These are phyloP conservation scores for Antechinus flavipes DNA, from an alignment of 2,113 vertebrate genomes.

Conservation along the genomic window DNA sequence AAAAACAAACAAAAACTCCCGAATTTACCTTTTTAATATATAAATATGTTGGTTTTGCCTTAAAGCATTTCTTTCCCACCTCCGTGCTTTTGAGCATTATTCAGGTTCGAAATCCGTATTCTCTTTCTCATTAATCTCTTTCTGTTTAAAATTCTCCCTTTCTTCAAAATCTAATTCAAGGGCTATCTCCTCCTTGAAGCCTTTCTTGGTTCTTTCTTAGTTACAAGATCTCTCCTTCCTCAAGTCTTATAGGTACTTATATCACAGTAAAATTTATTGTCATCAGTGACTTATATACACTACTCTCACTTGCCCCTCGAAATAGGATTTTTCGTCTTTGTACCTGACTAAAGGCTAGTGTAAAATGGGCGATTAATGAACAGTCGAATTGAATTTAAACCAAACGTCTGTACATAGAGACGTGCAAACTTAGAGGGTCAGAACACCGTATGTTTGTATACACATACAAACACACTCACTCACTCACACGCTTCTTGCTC, in stretches of 20 bases:
- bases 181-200: background rate
- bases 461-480: conserved; percentile 11
- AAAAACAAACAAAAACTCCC: background rate
- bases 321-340: background rate
- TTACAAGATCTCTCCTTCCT: background rate
- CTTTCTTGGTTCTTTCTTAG: background rate
- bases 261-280: background rate
- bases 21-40: background rate
- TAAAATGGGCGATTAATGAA: background rate
- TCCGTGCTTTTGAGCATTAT: background rate
- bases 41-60: background rate
- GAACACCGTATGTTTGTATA: conserved; percentile 65
- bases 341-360: background rate
- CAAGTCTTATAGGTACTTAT: background rate
- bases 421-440: background rate
- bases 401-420: background rate
- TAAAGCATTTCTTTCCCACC: background rate
- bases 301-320: background rate
- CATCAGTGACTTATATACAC: background rate
- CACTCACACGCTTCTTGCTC: conserved; percentile 63
- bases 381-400: background rate
- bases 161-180: background rate
- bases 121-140: background rate
- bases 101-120: background rate
- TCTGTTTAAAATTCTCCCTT: background rate